Evolutionary conservation across 1,140 invertebrate species (phyloP).

Genomic region (Mya arenaria): DNA sequence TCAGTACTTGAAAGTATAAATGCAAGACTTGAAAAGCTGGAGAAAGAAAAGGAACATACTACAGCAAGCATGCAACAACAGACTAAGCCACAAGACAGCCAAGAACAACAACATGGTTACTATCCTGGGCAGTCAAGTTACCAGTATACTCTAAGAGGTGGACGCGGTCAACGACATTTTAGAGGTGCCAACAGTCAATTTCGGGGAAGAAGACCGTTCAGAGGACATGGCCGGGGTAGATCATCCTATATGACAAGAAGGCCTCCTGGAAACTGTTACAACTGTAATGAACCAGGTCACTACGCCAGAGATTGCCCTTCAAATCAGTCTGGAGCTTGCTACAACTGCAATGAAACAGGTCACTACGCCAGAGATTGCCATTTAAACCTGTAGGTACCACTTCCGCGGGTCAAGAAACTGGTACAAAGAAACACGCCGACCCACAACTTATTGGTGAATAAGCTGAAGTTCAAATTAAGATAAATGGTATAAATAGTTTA

Average conservation of each 20-base stretch:
- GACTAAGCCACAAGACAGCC: no score
- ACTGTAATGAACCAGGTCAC: neutral
- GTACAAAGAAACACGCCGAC: slow-evolving; percentile 1
- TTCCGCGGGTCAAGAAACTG: neutral
- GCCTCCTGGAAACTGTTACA: neutral
- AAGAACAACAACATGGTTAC: neutral
- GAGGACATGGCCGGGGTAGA: no score
- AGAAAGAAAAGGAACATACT: neutral
- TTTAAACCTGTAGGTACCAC: no score
- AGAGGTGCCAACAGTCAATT: no score
- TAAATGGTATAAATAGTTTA: slow-evolving; percentile 3
- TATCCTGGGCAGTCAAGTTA: neutral
- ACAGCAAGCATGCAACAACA: no score
- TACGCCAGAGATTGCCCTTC: neutral
- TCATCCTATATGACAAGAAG: no score
- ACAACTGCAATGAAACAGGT: slow-evolving; percentile 11
- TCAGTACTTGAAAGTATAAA: neutral
- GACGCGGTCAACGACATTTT: no score
- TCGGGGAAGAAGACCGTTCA: no score
- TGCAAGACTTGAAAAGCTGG: neutral
- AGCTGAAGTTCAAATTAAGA: slow-evolving; percentile 10
- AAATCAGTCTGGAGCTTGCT: neutral
- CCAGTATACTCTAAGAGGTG: neutral
- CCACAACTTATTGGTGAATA: slow-evolving; percentile 13
- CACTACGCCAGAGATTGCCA: slow-evolving; percentile 18